phyloP scores from a whole-genome alignment of 92 coral and sea anemone genomes.

The Phenganax subtilis region DNA sequence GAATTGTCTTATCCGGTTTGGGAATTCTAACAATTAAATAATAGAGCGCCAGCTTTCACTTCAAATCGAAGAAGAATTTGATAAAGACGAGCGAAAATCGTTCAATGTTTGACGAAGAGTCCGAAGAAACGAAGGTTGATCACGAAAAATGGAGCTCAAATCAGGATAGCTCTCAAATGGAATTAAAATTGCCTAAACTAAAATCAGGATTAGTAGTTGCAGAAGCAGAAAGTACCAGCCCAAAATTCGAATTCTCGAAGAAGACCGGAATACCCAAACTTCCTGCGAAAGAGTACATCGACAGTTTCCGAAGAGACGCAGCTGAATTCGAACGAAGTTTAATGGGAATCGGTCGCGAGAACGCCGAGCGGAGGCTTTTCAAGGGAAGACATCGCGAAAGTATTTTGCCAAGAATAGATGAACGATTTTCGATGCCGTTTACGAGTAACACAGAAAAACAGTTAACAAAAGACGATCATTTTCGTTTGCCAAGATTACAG shows the following conservation, averaged over 20 bases:
- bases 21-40: slow-evolving; percentile 7
- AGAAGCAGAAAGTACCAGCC: background rate
- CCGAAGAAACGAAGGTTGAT: background rate
- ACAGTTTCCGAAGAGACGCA: slow-evolving; percentile 32
- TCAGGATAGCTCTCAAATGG: background rate
- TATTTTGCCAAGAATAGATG: slow-evolving; percentile 29
- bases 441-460: background rate
- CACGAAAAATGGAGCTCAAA: background rate
- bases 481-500: slow-evolving; percentile 28
- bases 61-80: background rate
- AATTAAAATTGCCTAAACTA: slow-evolving; percentile 28
- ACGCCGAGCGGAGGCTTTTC: background rate
- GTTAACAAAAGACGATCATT: slow-evolving; percentile 13
- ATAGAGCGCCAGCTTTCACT: background rate
- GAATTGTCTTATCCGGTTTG: slow-evolving; percentile 49
- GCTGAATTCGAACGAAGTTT: slow-evolving; percentile 35
- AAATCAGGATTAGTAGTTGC: slow-evolving; percentile 3
- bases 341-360: slow-evolving; percentile 17
- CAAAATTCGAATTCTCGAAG: slow-evolving; percentile 20
- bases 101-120: slow-evolving; percentile 13
- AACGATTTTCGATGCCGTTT: background rate
- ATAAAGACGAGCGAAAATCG: background rate
- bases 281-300: slow-evolving; percentile 37
- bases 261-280: slow-evolving; percentile 33
- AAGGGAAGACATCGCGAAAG: slow-evolving; percentile 20